Evolutionary conservation across 2,113 vertebrate genomes (phyloP).

Genomic region (Montifringilla adamsi): DNA sequence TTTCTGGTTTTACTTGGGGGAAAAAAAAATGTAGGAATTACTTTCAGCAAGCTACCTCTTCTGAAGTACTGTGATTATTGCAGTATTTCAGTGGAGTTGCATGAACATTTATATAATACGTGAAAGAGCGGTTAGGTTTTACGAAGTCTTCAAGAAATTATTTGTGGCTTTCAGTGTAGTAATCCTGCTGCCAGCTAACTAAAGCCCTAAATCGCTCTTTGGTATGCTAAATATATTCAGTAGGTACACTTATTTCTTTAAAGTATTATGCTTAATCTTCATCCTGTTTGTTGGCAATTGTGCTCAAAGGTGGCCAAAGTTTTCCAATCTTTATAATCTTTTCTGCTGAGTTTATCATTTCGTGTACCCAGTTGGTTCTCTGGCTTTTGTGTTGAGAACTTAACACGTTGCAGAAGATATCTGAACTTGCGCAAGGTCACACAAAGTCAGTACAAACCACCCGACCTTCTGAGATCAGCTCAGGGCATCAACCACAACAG

Average conservation of each 20-base stretch:
- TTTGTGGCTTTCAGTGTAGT: not conserved
- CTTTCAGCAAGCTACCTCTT: not conserved
- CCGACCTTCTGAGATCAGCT: not conserved
- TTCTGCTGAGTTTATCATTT: not conserved
- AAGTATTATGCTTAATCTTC: not conserved
- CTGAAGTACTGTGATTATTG: accelerated
- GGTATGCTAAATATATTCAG: not conserved
- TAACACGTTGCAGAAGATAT: not conserved
- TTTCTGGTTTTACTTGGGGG: not conserved
- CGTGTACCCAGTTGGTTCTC: not conserved
- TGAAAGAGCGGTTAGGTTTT: not conserved
- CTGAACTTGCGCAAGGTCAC: constrained; percentile 33
- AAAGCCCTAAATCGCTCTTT: not conserved
- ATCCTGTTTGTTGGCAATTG: not conserved
- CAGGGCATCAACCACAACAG: not conserved
- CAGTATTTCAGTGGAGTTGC: not conserved
- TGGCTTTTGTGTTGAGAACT: not conserved
- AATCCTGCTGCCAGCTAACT: not conserved
- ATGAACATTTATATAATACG: accelerated
- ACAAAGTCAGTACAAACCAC: constrained; percentile 28
- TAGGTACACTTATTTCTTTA: not conserved
- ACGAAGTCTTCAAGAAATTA: not conserved
- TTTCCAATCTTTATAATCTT: not conserved
- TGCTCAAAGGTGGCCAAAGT: not conserved
- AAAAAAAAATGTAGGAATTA: too few relatives aligned